These are phyloP conservation scores for Xenops minutus DNA, from an alignment of 2,797 vertebrate genomes.

Conservation along the genomic window DNA sequence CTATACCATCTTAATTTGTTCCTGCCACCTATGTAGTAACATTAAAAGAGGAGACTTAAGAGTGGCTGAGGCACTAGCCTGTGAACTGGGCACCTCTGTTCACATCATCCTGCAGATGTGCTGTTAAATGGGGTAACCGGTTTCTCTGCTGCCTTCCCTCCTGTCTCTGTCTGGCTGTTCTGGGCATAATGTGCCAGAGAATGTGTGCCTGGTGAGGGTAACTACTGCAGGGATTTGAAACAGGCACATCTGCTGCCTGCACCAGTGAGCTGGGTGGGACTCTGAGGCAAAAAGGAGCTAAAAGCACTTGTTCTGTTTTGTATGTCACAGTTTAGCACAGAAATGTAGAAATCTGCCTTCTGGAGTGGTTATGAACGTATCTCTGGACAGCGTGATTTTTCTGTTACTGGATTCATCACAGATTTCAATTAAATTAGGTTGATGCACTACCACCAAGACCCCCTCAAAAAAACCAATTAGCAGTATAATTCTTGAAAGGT, in stretches of 20 bases:
- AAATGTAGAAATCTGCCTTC: neutral
- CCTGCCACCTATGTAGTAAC: neutral
- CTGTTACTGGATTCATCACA: neutral
- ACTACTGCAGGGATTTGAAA: neutral
- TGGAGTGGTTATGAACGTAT: neutral
- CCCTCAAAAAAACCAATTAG: neutral
- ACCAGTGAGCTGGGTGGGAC: neutral
- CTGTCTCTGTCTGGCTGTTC: neutral
- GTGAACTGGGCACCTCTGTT: neutral
- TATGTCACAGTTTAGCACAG: fast-evolving
- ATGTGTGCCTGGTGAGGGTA: fast-evolving
- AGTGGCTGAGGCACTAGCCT: neutral
- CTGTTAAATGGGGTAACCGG: fast-evolving
- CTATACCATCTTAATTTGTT: neutral
- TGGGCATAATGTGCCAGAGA: neutral
- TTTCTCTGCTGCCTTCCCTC: neutral
- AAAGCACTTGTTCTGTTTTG: neutral
- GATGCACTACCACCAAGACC: neutral
- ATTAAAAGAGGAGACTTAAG: neutral
- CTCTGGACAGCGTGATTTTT: neutral
- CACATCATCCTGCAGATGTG: neutral
- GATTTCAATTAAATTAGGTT: neutral
- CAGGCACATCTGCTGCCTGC: neutral
- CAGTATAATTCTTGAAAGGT: neutral
- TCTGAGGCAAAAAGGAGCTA: neutral